Evolutionary conservation across 2,888 invertebrate genomes (phyloP), one percentile per base, ranked within the genome.

Genomic region (Maniola hyperantus): DNA sequence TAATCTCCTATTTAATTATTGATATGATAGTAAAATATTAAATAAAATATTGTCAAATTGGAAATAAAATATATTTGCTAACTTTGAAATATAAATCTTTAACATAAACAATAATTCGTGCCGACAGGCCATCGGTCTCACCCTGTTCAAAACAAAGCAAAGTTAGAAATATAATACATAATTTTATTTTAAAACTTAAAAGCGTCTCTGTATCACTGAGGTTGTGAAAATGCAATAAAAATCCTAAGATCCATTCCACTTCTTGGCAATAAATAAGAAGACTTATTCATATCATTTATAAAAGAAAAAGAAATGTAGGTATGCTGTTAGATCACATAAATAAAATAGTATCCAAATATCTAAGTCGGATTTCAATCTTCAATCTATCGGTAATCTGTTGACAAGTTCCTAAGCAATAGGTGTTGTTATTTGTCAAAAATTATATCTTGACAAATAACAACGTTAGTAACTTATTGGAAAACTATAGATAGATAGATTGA

Each of bases 1-100:
- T 65, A 69, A 69, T 60, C 64, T 74, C 72, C 73, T 74, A 77
- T 72, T 67, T 74, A 77, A 70, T 67, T 74, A 81, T 74, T 87
- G 87, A 88, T 88, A 87, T 87, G 87, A 79, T 80, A 76, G 20
- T 70, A 77, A 79, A 73, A 73, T 75, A 18, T 78, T 75, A 73
- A 69, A 69, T 51, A 72, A 77, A 73, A 70, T 70, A 74, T 74
- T 60, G 54, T 55, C 67, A 36, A 64, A 68, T 61, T 34, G 42
- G n/a, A 60, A 51, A 61, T 65, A 57, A 67, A 69, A 71, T 67
- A 69, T 71, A 65, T 62, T 69, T 48, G 66, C 55, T 63, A 61
- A 68, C 57, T 66, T n/a, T 48, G 34, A 66, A 59, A 65, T 18
- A 71, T 57, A 57, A 55, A 64, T 61, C 62, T 61, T 65, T 26